These are phyloP conservation scores for Tetraneura akinire DNA, from an alignment of 1,140 invertebrate species.

Conservation along the genomic window DNA sequence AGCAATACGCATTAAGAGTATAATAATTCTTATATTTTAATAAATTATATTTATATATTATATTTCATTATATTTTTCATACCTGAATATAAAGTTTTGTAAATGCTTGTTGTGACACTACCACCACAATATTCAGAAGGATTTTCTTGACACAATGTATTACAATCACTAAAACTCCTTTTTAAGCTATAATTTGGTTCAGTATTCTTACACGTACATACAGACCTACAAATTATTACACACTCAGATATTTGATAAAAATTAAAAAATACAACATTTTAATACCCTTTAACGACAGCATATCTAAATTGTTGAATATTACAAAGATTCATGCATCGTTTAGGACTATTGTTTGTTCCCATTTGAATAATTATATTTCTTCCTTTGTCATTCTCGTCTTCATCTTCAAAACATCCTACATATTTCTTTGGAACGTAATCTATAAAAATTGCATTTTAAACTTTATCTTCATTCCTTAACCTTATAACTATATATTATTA, in stretches of 20 bases:
- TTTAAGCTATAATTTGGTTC: slow-evolving; percentile 12
- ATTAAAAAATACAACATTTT: neutral
- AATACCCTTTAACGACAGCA: slow-evolving; percentile 23
- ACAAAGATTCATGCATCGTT: slow-evolving; percentile 54
- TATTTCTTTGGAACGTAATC: neutral
- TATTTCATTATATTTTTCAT: too few species aligned
- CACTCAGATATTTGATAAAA: neutral
- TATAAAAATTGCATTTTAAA: neutral
- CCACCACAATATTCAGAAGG: slow-evolving; percentile 52
- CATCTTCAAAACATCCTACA: slow-evolving; percentile 18
- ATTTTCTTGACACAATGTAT: slow-evolving; percentile 52
- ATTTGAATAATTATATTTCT: slow-evolving; percentile 19
- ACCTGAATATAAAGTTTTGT: slow-evolving; percentile 49
- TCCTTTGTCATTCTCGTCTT: neutral
- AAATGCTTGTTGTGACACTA: slow-evolving; percentile 44
- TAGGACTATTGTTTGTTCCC: slow-evolving; percentile 53
- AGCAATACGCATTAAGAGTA: too few species aligned
- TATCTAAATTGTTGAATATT: slow-evolving; percentile 38
- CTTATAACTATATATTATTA: neutral
- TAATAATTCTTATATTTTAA: too few species aligned
- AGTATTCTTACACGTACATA: neutral
- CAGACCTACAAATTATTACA: neutral
- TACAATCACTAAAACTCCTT: slow-evolving; percentile 44
- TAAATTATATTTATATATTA: too few species aligned
- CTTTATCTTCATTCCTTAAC: too few species aligned